Percentiles rank a stretch among this genome's conserved stretches.
These are phyloP conservation scores for Aplodontia rufa DNA, from an alignment of 2,113 vertebrate species.

Conservation along the genomic window DNA sequence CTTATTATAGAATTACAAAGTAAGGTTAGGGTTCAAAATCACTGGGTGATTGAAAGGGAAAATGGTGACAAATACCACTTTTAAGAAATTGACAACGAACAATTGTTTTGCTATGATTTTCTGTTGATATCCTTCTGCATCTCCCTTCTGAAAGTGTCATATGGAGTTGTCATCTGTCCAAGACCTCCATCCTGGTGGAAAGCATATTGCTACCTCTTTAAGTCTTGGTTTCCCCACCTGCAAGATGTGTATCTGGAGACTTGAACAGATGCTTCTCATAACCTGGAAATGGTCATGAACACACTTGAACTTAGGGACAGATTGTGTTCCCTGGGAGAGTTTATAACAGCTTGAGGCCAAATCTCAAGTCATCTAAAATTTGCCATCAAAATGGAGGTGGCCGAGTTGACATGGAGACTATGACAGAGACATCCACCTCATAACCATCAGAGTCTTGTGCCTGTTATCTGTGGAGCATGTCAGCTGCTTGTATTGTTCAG, in stretches of 20 bases:
- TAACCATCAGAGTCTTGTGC: background rate
- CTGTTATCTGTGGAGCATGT: conserved; percentile 7
- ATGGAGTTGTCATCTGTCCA: background rate
- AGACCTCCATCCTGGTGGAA: background rate
- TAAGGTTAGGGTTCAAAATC: background rate
- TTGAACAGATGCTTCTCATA: background rate
- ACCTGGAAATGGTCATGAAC: background rate
- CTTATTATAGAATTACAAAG: background rate
- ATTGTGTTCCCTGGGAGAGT: background rate
- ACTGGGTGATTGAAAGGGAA: background rate
- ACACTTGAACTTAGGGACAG: background rate
- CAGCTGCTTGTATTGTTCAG: conserved; percentile 70
- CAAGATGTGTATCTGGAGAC: background rate
- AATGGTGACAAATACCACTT: background rate
- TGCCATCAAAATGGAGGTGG: background rate
- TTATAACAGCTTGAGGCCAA: background rate
- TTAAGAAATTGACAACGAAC: background rate
- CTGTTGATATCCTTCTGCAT: background rate
- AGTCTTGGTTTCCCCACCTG: background rate
- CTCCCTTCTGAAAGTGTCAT: background rate
- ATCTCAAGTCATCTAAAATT: background rate
- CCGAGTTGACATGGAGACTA: background rate
- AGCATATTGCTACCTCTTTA: background rate
- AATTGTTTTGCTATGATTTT: background rate
- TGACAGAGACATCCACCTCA: conserved; percentile 49